Conservation (phyloP, 2,113 vertebrate species). For the Electrona antarctica region DNA sequence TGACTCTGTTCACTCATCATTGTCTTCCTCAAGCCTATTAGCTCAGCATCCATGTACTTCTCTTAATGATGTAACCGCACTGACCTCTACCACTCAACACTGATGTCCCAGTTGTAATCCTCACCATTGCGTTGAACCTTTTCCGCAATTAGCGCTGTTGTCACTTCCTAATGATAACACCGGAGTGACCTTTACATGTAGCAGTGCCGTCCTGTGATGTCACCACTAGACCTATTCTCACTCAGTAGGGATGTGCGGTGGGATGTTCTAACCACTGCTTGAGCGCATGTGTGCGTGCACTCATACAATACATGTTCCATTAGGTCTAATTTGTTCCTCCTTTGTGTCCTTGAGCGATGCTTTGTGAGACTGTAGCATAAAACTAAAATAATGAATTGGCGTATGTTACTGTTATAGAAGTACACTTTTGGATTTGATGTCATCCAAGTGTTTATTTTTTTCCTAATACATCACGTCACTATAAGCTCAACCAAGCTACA, state of each 20-base stretch:
- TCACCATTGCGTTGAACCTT: slow-evolving; percentile 2
- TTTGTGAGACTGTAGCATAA: no score
- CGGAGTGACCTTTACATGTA: slow-evolving; percentile 1
- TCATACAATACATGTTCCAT: no score
- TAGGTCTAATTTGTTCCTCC: no score
- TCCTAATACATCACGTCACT: no score
- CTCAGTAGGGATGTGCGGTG: neutral
- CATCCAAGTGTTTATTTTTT: no score
- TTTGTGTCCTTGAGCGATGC: no score
- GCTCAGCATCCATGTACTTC: slow-evolving; percentile 5
- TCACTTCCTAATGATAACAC: slow-evolving; percentile 17
- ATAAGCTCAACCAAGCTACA: no score
- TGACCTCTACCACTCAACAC: slow-evolving; percentile 28
- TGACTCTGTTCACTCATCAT: slow-evolving; percentile 14
- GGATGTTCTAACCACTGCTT: neutral
- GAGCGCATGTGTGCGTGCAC: neutral
- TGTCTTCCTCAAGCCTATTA: neutral
- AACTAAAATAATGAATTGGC: no score
- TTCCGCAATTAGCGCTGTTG: slow-evolving; percentile 13
- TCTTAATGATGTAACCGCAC: slow-evolving; percentile 25
- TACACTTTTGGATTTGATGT: no score
- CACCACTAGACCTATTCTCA: slow-evolving; percentile 2
- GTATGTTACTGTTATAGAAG: no score
- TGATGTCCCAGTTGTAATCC: slow-evolving; percentile 3
- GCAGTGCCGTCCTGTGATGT: slow-evolving; percentile 14